Base-by-base conservation (phyloP, 53 echinoderm and acorn worm species). In the Zoroaster sp. region DNA sequence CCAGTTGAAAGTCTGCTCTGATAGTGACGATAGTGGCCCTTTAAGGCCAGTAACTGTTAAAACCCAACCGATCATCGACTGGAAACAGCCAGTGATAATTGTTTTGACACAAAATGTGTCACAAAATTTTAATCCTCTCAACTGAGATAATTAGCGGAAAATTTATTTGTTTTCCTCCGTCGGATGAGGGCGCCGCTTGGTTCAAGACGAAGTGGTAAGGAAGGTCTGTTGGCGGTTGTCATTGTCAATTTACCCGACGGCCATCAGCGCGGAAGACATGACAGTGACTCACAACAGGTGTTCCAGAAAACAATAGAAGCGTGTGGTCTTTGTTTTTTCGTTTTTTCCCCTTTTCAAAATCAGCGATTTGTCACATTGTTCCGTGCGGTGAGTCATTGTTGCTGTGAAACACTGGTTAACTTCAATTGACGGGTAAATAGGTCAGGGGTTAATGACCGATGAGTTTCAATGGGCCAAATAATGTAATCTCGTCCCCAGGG, bases 231-330 rank as follows among this genome's bases (percentile, higher is more conserved):
- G 2, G 5, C 15, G 20, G 67, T 40, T 85, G 85, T 85, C 85
- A 72, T 37, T 85, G 85, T 71, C 85, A 85, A 85, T 85, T 18
- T 53, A 37, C 28, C 38, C 4, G 37, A 2, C 41, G 51, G 31
- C 49, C 42, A 42, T 69, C 45, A 28, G 28, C 28, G 85, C 33
- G 0, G 13, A 35, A 69, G 37, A 71, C 70, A 71, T 35, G 71
- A 45, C 69, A 23, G 4, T 85, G 85, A 85, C 85, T 85, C 69
- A 85, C 6, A 5, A 14, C 85, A 85, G 85, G 85, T 85, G 85
- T 45, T 20, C 43, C 18, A 0, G n/a, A 59, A 83, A 69, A 85
- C 85, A 85, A 85, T 71, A 83, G 83, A 44, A 6, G 43, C 4
- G 67, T 8, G 13, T 30, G 32, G 14, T 32, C 51, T 33, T 44